Base-by-base conservation (phyloP, 1,140 invertebrate species). In the Calosoma granatense region DNA sequence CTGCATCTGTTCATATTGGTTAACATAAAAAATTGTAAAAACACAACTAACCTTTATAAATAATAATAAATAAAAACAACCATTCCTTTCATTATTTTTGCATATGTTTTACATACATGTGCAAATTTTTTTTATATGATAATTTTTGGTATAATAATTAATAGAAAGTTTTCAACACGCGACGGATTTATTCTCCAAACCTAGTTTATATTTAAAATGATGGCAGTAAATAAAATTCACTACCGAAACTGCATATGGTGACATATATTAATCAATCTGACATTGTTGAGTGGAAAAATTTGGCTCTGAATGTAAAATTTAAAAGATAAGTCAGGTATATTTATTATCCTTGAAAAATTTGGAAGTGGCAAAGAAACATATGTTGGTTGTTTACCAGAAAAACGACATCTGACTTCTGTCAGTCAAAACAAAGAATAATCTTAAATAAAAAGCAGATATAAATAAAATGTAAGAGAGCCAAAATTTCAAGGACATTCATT, bases 11-110 rank as follows among this genome's bases (percentile, higher is more conserved):
- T 36, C 6, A 36, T n/a, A n/a, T n/a, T n/a, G n/a, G n/a, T n/a
- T n/a, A n/a, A n/a, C n/a, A n/a, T 47, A 21, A 30, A 17, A 59
- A 61, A 12, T 19, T 26, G 14, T 19, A 23, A 22, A 17, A 26
- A 23, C 43, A n/a, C 20, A 53, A 53, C 52, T 21, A 20, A 20
- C 14, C 20, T 20, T 26, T 51, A 51, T 14, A 17, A n/a, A n/a
- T n/a, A n/a, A n/a, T n/a, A n/a, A n/a, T n/a, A n/a, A n/a, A n/a
- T n/a, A n/a, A n/a, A n/a, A n/a, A n/a, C n/a, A n/a, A n/a, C n/a
- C n/a, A n/a, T n/a, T n/a, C n/a, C n/a, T n/a, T n/a, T n/a, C n/a
- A n/a, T n/a, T n/a, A n/a, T n/a, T n/a, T n/a, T n/a, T n/a, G n/a
- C n/a, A n/a, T n/a, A n/a, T n/a, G n/a, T n/a, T n/a, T n/a, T n/a